Percentiles rank a stretch among this genome's conserved stretches.
Conservation (phyloP, 2,113 vertebrate species). For the Scalopus aquaticus region DNA sequence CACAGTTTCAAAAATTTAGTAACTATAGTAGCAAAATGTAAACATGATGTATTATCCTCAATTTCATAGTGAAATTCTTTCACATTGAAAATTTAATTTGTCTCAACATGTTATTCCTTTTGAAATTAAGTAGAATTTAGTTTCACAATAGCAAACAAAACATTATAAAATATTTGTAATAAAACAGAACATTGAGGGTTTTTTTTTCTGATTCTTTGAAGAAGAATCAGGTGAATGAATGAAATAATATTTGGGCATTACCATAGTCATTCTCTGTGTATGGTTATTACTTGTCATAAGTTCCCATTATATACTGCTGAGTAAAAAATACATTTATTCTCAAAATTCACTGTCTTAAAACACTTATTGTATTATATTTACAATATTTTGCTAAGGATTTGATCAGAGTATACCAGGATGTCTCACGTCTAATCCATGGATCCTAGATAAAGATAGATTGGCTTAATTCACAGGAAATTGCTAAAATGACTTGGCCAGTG, state of each 20-base stretch:
- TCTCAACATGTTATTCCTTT: neutral
- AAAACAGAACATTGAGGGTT: neutral
- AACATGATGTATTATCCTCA: neutral
- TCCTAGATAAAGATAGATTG: neutral
- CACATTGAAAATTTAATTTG: neutral
- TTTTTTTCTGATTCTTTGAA: neutral
- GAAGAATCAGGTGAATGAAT: neutral
- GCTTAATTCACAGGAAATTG: neutral
- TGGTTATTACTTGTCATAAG: neutral
- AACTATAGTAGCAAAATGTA: neutral
- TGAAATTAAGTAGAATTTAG: neutral
- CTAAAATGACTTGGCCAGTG: neutral
- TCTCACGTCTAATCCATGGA: neutral
- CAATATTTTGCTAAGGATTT: neutral
- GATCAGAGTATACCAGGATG: neutral
- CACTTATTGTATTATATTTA: neutral
- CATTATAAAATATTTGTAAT: neutral
- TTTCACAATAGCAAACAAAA: neutral
- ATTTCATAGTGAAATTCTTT: neutral
- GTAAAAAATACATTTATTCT: neutral
- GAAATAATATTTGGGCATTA: neutral
- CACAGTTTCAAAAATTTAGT: neutral
- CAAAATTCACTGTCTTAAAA: neutral
- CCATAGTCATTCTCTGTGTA: neutral
- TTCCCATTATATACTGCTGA: neutral